phyloP scores from a whole-genome alignment of 2,888 invertebrate species.

The Machimus rusticus region DNA sequence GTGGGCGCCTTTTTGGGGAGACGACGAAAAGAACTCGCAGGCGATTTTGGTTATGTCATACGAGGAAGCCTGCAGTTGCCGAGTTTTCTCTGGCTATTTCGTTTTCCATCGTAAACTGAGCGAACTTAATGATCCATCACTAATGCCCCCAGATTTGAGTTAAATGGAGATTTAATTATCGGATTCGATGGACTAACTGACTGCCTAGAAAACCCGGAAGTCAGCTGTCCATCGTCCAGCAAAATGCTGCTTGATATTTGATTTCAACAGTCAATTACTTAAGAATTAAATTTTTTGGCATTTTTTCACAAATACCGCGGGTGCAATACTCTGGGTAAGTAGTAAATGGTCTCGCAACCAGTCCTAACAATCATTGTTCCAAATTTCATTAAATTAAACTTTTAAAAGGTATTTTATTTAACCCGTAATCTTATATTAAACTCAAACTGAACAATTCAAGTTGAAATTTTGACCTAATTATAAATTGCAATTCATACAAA shows the following conservation, averaged over 20 bases:
- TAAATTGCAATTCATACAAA: no score
- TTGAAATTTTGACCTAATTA: no score
- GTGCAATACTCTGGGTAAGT: no score
- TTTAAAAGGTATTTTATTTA: no score
- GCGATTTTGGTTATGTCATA: conserved; percentile 17
- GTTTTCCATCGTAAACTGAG: background rate
- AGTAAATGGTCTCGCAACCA: no score
- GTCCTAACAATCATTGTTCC: no score
- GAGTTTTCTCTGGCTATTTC: background rate
- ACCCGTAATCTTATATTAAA: no score
- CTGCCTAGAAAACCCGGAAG: background rate
- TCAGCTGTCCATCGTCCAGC: background rate
- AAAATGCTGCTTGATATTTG: background rate
- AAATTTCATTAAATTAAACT: no score
- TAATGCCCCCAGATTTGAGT: background rate
- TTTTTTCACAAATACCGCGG: background rate
- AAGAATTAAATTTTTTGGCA: background rate
- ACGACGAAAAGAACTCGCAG: background rate
- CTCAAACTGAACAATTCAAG: no score
- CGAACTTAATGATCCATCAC: conserved; percentile 9
- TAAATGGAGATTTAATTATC: background rate
- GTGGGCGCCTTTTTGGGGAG: background rate
- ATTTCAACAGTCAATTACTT: background rate
- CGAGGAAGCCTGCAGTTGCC: background rate
- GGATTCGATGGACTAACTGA: background rate